Base-by-base conservation (phyloP, 2,113 vertebrate genomes). In the Pangasianodon gigas region DNA sequence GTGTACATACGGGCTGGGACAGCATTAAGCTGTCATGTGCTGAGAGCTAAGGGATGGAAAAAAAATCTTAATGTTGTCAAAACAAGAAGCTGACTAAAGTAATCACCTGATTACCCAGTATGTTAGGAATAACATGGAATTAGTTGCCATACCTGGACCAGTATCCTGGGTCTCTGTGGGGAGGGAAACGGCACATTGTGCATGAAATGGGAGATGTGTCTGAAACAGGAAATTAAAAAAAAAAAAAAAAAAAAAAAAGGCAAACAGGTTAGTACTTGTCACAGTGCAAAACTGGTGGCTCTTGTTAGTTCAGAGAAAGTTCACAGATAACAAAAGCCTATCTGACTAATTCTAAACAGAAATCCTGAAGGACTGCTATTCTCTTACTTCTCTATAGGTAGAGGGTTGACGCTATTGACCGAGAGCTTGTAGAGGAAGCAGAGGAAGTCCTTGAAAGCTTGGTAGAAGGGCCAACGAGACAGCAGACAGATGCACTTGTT, bases 401-500 rank as follows among this genome's bases (percentile, higher is more conserved):
- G 97, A 58, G 96, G 97, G 94, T 99, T 97, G n/a, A 98, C 97
- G 85, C 97, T 98, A 65, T 98, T 98, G 91, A 99, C 97, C 10
- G 98, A 98, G 16, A 99, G 96, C 93, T 98, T 98, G 96, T 99
- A 98, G 90, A 99, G 96, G 95, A 99, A 99, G 96, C 97, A 97
- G 84, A 99, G 97, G 95, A 99, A 99, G 94, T 99, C 98, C 94
- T 96, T 93, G 95, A 99, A 99, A 90, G 98, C 97, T 83, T 98
- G 97, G 90, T 98, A 99, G 95, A 99, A 99, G 89, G 98, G 98
- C 98, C 98, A 99, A n/a, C 96, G 98, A 87, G 98, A 99, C 9
- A 99, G 97, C 92, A 99, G 95, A 93, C 98, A 99, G 95, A 99
- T 99, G 94, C 98, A 99, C 92, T 99, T 99, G 93, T 99, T 99